phyloP scores from a whole-genome alignment of 2,888 invertebrate genomes.

The Adela reaumurella region DNA sequence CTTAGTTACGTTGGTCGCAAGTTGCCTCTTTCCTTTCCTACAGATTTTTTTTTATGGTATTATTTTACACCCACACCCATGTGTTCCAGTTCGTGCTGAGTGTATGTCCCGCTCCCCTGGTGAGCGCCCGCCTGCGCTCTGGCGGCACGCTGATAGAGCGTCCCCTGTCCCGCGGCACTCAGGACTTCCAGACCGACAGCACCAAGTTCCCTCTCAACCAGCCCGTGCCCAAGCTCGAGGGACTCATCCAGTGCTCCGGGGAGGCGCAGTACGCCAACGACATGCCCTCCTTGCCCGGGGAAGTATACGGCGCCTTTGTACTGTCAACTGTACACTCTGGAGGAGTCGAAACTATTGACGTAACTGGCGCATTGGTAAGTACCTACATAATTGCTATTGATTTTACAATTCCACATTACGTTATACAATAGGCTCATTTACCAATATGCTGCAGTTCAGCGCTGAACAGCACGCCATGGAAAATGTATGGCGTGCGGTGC shows the following conservation, averaged over 20 bases:
- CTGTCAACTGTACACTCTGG: conserved; percentile 55
- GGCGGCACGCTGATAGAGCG: conserved; percentile 53
- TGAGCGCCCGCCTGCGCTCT: conserved; percentile 34
- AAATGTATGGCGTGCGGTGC: too few species aligned
- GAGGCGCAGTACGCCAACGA: conserved; percentile 68
- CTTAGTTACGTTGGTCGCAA: too few species aligned
- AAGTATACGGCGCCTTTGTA: conserved; percentile 69
- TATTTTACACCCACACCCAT: too few species aligned
- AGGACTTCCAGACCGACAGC: conserved; percentile 60
- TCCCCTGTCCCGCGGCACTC: conserved; percentile 59
- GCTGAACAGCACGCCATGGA: too few species aligned
- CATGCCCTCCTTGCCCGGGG: conserved; percentile 50
- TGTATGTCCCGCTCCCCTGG: conserved; percentile 37
- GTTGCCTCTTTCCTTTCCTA: too few species aligned
- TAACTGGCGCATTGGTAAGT: conserved; percentile 57
- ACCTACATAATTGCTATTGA: too few species aligned
- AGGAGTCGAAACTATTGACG: conserved; percentile 55
- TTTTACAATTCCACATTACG: too few species aligned
- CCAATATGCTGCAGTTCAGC: too few species aligned
- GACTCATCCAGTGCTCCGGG: conserved; percentile 57
- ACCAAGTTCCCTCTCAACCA: conserved; percentile 65
- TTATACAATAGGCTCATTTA: too few species aligned
- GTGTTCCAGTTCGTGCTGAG: conserved; percentile 56
- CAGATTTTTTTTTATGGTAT: too few species aligned
- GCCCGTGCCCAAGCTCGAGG: conserved; percentile 65